Conservation (phyloP, 2,113 vertebrate species). For the Hippoglossus stenolepis region DNA sequence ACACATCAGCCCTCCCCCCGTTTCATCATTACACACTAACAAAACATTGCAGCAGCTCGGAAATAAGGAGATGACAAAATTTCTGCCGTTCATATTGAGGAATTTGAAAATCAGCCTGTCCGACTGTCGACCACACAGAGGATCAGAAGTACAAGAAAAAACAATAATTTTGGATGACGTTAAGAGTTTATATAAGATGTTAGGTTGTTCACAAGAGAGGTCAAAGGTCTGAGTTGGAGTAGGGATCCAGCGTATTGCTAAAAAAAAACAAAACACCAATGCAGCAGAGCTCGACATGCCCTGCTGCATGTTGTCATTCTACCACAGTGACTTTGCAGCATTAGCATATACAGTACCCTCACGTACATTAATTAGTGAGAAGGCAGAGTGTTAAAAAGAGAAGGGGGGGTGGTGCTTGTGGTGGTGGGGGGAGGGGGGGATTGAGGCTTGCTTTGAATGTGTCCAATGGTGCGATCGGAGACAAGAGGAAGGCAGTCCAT, state of each 20-base stretch:
- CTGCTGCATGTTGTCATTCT: constrained; percentile 20
- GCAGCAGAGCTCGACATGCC: neutral
- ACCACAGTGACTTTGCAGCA: constrained; percentile 30
- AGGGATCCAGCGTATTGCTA: neutral
- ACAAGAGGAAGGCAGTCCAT: constrained; percentile 31
- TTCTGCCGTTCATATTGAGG: constrained; percentile 63
- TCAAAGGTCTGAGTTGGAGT: constrained; percentile 36
- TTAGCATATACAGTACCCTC: constrained; percentile 31
- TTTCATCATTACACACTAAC: neutral
- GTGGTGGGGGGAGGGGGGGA: too few species aligned
- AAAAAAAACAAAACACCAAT: neutral
- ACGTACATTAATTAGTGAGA: constrained; percentile 37
- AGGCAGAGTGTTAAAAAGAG: constrained; percentile 12
- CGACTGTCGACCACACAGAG: neutral
- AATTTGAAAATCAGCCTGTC: constrained; percentile 43
- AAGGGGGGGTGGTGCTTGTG: neutral
- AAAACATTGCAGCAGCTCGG: constrained; percentile 36
- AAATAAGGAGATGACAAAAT: constrained; percentile 63
- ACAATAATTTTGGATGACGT: neutral
- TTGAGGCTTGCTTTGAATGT: constrained; percentile 5
- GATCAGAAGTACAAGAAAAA: neutral
- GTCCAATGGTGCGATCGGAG: constrained; percentile 27
- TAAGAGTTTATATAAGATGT: neutral
- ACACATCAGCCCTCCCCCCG: constrained; percentile 34
- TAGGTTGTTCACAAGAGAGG: neutral